Conservation (phyloP, 2,113 vertebrate genomes). For the Phrynosoma blainvillii region DNA sequence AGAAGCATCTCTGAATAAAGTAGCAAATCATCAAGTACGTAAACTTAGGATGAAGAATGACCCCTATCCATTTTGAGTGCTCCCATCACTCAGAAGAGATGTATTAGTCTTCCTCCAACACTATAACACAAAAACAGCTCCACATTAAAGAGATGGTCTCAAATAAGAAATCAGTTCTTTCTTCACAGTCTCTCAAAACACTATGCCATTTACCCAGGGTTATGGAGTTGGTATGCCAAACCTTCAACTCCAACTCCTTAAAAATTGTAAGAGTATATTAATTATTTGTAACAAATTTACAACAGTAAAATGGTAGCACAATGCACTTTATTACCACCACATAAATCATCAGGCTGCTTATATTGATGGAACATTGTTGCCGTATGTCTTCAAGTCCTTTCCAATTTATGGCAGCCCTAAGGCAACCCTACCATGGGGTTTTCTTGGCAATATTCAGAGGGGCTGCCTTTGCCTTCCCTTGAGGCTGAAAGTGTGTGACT, state of each 20-base stretch:
- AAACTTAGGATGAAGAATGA: constrained; percentile 23
- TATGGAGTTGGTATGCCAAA: no score
- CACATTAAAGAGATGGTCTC: constrained; percentile 1
- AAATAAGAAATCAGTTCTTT: constrained; percentile 20
- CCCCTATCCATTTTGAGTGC: not conserved
- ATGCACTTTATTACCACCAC: not conserved
- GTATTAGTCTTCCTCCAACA: constrained; percentile 5
- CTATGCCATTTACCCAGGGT: not conserved
- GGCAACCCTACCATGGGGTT: no score
- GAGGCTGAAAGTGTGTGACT: no score
- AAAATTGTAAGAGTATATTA: no score
- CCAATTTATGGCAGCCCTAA: not conserved
- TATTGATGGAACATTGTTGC: not conserved
- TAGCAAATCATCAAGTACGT: not conserved
- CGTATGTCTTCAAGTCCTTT: not conserved
- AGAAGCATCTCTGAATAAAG: not conserved
- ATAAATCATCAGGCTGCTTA: not conserved
- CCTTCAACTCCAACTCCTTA: no score
- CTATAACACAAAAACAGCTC: not conserved
- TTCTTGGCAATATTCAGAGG: no score
- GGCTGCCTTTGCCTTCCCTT: no score
- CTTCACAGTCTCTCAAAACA: constrained; percentile 6
- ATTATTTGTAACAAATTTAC: no score
- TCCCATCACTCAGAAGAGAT: not conserved
- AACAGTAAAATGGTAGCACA: not conserved